Percentiles rank a stretch among this genome's conserved stretches.
These are phyloP conservation scores for Eupeodes luniger DNA, from an alignment of 2,888 invertebrate species.

Conservation along the genomic window DNA sequence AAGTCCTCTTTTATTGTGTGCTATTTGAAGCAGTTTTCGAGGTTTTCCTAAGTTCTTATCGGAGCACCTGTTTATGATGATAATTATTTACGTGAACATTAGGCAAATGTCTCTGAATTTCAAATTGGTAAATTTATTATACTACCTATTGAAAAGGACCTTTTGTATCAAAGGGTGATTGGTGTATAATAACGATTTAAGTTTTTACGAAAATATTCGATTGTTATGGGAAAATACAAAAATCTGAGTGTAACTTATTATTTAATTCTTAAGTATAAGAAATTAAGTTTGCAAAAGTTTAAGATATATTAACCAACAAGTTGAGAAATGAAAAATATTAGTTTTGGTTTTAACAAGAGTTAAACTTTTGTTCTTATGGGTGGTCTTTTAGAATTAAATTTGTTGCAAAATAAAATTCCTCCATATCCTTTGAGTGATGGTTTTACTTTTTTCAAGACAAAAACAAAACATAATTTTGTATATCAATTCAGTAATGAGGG, in stretches of 20 bases:
- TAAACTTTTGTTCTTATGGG: no score
- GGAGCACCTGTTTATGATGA: constrained; percentile 53
- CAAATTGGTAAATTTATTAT: constrained; percentile 56
- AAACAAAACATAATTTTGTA: no score
- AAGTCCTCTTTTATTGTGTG: constrained; percentile 42
- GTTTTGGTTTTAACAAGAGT: no score
- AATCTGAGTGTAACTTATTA: background rate
- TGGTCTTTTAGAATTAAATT: no score
- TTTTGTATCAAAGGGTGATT: constrained; percentile 37
- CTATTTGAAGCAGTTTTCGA: constrained; percentile 33
- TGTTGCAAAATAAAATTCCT: no score
- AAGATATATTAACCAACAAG: no score
- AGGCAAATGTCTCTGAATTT: constrained; percentile 59
- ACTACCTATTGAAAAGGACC: constrained; percentile 4
- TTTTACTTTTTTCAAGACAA: no score
- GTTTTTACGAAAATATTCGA: constrained; percentile 13
- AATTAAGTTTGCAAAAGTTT: no score
- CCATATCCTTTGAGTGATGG: no score
- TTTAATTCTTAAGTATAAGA: background rate
- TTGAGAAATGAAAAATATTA: no score
- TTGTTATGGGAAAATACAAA: constrained; percentile 8
- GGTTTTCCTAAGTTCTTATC: constrained; percentile 21
- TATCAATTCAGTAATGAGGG: no score
- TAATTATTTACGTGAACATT: constrained; percentile 69
- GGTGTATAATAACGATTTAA: constrained; percentile 49